A percentile compares a stretch with the other conserved stretches of the same genome.
Conservation (phyloP, 2,797 vertebrate species). For the Lindbergichthys nudifrons region DNA sequence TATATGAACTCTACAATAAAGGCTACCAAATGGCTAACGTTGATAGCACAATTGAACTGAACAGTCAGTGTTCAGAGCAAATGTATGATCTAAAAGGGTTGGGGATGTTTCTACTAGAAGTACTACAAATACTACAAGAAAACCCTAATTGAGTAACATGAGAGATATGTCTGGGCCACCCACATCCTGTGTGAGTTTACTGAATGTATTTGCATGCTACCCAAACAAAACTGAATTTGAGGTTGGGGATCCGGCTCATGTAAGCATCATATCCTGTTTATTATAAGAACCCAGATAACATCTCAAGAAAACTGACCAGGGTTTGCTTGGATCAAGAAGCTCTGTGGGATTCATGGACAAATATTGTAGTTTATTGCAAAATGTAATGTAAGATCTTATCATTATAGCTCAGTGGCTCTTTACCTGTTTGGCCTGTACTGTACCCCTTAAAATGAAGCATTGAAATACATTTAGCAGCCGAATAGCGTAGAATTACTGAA, state of each 20-base stretch:
- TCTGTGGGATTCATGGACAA: not conserved
- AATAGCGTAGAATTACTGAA: not conserved
- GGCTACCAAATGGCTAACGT: not conserved
- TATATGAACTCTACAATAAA: not conserved
- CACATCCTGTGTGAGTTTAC: slow-evolving; percentile 15
- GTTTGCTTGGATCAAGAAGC: slow-evolving; percentile 1
- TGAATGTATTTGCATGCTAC: slow-evolving; percentile 45
- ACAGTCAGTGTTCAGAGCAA: not conserved
- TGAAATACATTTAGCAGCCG: not conserved
- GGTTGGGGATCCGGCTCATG: slow-evolving; percentile 25
- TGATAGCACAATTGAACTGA: not conserved
- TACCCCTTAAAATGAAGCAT: not conserved
- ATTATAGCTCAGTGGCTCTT: not conserved
- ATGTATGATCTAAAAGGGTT: too few relatives aligned
- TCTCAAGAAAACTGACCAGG: slow-evolving; percentile 23
- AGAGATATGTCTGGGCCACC: slow-evolving; percentile 28
- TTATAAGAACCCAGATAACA: slow-evolving; percentile 43
- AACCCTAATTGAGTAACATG: not conserved
- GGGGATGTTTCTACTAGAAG: not conserved
- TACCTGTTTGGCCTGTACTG: not conserved
- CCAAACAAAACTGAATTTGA: slow-evolving; percentile 36
- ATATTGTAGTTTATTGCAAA: slow-evolving; percentile 1
- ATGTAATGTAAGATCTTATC: not conserved
- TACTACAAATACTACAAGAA: not conserved
- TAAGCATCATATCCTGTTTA: slow-evolving; percentile 59